A percentile compares a stretch with the other conserved stretches of the same genome.
These are phyloP conservation scores for Mactra quadrangularis DNA, from an alignment of 1,140 invertebrate genomes.

Conservation along the genomic window DNA sequence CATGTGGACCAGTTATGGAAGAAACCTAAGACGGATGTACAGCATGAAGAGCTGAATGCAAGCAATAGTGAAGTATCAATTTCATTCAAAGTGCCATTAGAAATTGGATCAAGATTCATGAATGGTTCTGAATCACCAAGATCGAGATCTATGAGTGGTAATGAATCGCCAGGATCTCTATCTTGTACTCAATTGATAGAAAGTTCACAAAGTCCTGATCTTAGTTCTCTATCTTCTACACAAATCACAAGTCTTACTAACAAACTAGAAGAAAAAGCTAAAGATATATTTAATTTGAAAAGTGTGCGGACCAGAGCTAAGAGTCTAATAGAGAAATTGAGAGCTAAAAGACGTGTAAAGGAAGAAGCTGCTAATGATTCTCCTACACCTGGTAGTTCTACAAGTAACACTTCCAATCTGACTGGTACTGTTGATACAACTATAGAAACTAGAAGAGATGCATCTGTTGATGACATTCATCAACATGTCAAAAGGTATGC, in stretches of 20 bases:
- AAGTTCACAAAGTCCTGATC: constrained; percentile 9
- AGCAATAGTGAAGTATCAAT: not conserved
- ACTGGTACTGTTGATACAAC: not conserved
- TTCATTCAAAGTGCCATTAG: not conserved
- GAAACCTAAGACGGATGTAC: not conserved
- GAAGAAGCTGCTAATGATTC: constrained; percentile 22
- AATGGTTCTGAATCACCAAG: not conserved
- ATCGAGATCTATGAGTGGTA: no score
- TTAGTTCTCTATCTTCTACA: constrained; percentile 6
- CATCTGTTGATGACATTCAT: constrained; percentile 6
- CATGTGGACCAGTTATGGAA: constrained; percentile 11
- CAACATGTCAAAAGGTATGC: constrained; percentile 41
- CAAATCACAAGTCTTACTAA: constrained; percentile 19
- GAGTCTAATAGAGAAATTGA: constrained; percentile 34
- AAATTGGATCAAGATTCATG: not conserved
- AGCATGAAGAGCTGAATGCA: not conserved
- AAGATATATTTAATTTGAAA: constrained; percentile 7
- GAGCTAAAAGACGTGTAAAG: constrained; percentile 37
- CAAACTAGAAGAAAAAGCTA: constrained; percentile 26
- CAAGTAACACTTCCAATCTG: no score
- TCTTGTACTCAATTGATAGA: constrained; percentile 30
- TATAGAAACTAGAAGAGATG: not conserved
- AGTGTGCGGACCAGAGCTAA: constrained; percentile 25
- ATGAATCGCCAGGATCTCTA: not conserved
- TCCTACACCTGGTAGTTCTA: not conserved